Conservation (phyloP, 2,113 vertebrate species). For the Passerina amoena region DNA sequence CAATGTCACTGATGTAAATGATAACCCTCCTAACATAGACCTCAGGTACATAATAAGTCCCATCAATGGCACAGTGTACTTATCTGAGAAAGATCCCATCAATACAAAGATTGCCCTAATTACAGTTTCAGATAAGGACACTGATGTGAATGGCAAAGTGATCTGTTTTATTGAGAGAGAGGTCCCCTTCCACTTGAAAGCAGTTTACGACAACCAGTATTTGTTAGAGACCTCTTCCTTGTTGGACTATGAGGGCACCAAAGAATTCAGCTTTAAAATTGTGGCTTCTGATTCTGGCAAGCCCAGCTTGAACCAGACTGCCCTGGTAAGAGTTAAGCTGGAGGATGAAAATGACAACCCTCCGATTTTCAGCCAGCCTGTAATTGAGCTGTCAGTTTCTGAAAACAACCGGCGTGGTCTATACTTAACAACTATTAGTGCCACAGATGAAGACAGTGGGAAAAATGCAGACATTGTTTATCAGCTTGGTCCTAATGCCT, state of each 20-base stretch:
- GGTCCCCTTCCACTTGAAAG: conserved; percentile 96
- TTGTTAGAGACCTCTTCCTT: conserved; percentile 95
- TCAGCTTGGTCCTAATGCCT: conserved; percentile 97
- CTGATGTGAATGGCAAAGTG: conserved; percentile 98
- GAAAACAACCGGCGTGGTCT: conserved; percentile 98
- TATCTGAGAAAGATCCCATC: conserved; percentile 97
- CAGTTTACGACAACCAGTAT: conserved; percentile 98
- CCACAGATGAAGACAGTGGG: conserved; percentile 97
- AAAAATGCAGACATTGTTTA: conserved; percentile 98
- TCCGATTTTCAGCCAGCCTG: conserved; percentile 96
- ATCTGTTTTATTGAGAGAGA: conserved; percentile 99
- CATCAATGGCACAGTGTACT: conserved; percentile 97
- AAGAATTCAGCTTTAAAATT: conserved; percentile 99
- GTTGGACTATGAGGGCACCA: conserved; percentile 97
- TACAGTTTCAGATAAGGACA: conserved; percentile 98
- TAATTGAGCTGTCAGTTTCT: conserved; percentile 96
- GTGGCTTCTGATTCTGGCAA: conserved; percentile 97
- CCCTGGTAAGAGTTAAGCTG: conserved; percentile 93
- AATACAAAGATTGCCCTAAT: conserved; percentile 99
- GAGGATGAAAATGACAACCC: conserved; percentile 99
- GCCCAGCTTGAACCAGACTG: conserved; percentile 96
- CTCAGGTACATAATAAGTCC: conserved; percentile 98
- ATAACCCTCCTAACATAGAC: conserved; percentile 98
- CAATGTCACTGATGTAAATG: conserved; percentile 98
- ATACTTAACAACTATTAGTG: conserved; percentile 95